Conservation (phyloP, 2,888 invertebrate species). For the Cylloceria caligata region DNA sequence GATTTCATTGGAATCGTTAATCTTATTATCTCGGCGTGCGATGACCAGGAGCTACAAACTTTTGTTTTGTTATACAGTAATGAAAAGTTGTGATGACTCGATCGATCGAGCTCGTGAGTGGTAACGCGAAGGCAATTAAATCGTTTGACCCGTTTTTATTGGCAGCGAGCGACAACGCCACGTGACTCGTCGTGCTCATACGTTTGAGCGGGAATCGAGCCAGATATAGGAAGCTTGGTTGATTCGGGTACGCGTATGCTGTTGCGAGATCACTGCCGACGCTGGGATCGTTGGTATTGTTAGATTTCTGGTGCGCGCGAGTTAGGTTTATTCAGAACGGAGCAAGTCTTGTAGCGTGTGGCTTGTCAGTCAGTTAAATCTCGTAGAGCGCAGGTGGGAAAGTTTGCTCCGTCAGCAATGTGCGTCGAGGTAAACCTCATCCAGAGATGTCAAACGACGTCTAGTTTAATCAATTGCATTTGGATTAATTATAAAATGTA, state of each 20-base stretch:
- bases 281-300: conserved; percentile 19
- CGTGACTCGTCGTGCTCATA: neutral
- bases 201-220: conserved; percentile 51
- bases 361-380: neutral
- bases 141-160: conserved; percentile 79
- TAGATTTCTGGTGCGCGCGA: neutral
- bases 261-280: conserved; percentile 17
- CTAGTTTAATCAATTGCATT: neutral
- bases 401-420: neutral
- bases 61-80: neutral
- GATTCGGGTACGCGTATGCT: conserved; percentile 1
- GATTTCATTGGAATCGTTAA: neutral
- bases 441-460: neutral
- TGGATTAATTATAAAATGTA: conserved; percentile 5
- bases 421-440: neutral
- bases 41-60: neutral
- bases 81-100: conserved; percentile 6
- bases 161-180: conserved; percentile 35
- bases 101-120: conserved; percentile 18
- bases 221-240: conserved; percentile 34
- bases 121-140: conserved; percentile 70
- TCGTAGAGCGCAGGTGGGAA: neutral
- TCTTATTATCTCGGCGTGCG: neutral
- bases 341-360: neutral
- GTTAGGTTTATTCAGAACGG: neutral